A percentile compares a stretch with the other conserved stretches of the same genome.
Conservation (phyloP, 2,113 vertebrate genomes). For the Acanthisitta chloris region DNA sequence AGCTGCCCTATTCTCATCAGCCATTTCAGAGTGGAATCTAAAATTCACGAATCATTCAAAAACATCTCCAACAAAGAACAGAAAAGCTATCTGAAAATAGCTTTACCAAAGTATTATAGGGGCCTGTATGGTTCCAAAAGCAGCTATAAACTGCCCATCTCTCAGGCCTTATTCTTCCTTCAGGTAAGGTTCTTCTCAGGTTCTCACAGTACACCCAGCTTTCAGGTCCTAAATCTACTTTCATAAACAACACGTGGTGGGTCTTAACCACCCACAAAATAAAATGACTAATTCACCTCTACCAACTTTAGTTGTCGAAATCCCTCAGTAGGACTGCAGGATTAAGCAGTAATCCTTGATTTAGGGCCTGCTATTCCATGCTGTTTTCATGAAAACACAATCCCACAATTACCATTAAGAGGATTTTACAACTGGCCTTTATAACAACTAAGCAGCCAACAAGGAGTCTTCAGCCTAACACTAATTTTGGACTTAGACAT, state of each 20-base stretch:
- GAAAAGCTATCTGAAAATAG: not conserved
- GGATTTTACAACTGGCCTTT: not conserved
- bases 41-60: not conserved
- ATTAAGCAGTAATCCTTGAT: not conserved
- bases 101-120: not conserved
- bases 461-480: not conserved
- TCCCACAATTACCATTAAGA: not conserved
- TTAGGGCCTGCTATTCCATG: not conserved
- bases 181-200: not conserved
- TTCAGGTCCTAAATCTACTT: not conserved
- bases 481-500: not conserved
- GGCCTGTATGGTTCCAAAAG: not conserved
- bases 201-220: not conserved
- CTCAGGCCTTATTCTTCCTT: not conserved
- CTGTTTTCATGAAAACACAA: not conserved
- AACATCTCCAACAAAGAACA: not conserved
- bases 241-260: not conserved
- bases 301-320: not conserved
- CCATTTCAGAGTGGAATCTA: not conserved
- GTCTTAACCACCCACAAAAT: not conserved
- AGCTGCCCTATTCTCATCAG: not conserved
- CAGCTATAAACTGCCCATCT: not conserved
- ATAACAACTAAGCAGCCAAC: not conserved
- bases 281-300: not conserved
- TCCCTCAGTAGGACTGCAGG: not conserved